Percentiles rank a stretch among this genome's conserved stretches.
phyloP scores from a whole-genome alignment of 2,113 vertebrate species.

The Lethenteron camtschaticum region DNA sequence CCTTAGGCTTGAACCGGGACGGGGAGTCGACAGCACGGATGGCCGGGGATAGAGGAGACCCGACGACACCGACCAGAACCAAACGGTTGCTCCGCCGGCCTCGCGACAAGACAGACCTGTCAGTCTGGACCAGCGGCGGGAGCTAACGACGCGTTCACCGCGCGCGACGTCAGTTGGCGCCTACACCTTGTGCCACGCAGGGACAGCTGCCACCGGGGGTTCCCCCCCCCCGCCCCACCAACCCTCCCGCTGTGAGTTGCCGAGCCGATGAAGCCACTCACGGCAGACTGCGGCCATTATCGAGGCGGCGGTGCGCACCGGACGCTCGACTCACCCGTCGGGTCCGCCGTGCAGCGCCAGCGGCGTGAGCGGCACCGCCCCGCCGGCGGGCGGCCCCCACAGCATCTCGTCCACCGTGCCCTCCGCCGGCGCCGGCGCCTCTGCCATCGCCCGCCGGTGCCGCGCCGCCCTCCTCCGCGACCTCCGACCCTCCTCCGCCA shows the following conservation, averaged over 20 bases:
- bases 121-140: no score
- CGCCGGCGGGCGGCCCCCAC: slow-evolving; percentile 33
- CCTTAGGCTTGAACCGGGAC: no score
- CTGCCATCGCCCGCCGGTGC: slow-evolving; percentile 9
- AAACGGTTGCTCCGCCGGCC: no score
- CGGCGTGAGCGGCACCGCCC: slow-evolving; percentile 32
- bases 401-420: slow-evolving; percentile 27
- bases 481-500: slow-evolving; percentile 16
- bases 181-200: not conserved
- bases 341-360: slow-evolving; percentile 19
- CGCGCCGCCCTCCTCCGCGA: slow-evolving; percentile 12
- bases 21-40: no score
- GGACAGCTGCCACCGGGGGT: slow-evolving; percentile 8
- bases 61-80: no score
- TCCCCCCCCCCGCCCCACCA: slow-evolving; percentile 18
- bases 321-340: slow-evolving; percentile 20
- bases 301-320: slow-evolving; percentile 7
- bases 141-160: not conserved
- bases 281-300: slow-evolving; percentile 6
- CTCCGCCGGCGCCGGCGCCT: slow-evolving; percentile 5
- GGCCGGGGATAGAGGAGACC: no score
- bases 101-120: no score
- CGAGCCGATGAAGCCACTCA: slow-evolving; percentile 11
- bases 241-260: slow-evolving; percentile 15
- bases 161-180: not conserved